Evolutionary conservation across 1,140 invertebrate genomes (phyloP).

Genomic region (Aphis craccivora): DNA sequence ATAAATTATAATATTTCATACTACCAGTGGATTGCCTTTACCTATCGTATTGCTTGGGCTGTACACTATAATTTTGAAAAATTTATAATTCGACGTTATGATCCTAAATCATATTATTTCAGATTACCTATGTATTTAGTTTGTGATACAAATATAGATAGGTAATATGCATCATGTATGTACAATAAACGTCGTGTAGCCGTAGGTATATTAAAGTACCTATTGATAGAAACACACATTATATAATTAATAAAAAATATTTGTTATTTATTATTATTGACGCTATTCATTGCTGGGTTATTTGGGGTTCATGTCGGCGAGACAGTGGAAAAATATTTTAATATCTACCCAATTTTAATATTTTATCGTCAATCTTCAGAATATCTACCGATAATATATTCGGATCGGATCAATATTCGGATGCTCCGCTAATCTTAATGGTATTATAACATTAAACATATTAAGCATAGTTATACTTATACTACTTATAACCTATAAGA

Average conservation of each 20-base stretch:
- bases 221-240: background rate
- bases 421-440: background rate
- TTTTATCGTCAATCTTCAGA: background rate
- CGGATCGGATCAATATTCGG: too few species aligned
- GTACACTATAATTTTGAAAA: background rate
- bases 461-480: too few species aligned
- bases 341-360: background rate
- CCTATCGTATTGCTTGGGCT: background rate
- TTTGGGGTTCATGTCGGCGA: background rate
- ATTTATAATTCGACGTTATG: background rate
- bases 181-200: too few species aligned
- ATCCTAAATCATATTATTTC: background rate
- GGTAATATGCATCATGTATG: background rate
- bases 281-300: background rate
- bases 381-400: background rate
- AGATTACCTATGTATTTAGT: background rate
- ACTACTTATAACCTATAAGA: too few species aligned
- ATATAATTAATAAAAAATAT: background rate
- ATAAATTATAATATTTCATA: constrained; percentile 12
- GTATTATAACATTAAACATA: too few species aligned
- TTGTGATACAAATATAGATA: background rate
- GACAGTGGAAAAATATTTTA: background rate
- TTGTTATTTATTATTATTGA: background rate
- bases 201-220: too few species aligned
- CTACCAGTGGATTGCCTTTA: background rate